Base-by-base conservation (phyloP, 2,888 invertebrate genomes). In the Trachelus tabidus region DNA sequence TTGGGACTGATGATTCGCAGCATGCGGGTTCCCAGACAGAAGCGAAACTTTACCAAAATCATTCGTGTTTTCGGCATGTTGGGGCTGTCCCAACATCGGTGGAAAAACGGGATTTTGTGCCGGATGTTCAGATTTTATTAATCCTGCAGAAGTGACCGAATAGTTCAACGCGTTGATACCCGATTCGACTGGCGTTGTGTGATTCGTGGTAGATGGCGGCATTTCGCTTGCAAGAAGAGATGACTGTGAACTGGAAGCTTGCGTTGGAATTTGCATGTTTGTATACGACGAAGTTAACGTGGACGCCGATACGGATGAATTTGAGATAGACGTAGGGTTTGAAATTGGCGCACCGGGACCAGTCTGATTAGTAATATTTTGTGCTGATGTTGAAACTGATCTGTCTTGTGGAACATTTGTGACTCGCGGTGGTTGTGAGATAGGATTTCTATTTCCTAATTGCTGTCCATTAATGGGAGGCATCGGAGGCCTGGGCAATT, bases 401-500 rank as follows among this genome's bases (percentile, higher is more conserved):
- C 75, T 79, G n/a, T 75, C 75, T 68, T 77, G 83, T 31, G 75
- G 83, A 35, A 78, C 80, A 71, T 79, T 83, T 71, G 74, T 78
- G 75, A 77, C 80, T 73, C 78, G 73, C 1, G 79, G 69, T 30
- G 78, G 77, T 34, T 77, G 79, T 40, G 75, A 73, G 34, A 77
- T 82, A 11, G 81, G 81, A 75, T 82, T 84, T 33, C 77, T 80
- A 75, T 81, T 81, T 81, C 12, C 31, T 15, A 71, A 15, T 31
- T 83, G 85, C 71, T 88, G 85, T n/a, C 89, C 88, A 76, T 89
- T 89, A 73, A 90, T 85, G n/a, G 88, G 86, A 35, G 87, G 87
- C 86, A 88, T 86, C 71, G 85, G 87, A 12, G 89, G 85, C 77
- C 86, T 83, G 34, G 81, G 78, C 76, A 88, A 77, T 73, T 88